Evolutionary conservation across 1,140 invertebrate genomes (phyloP).

Genomic region (Archivesica marissinica): DNA sequence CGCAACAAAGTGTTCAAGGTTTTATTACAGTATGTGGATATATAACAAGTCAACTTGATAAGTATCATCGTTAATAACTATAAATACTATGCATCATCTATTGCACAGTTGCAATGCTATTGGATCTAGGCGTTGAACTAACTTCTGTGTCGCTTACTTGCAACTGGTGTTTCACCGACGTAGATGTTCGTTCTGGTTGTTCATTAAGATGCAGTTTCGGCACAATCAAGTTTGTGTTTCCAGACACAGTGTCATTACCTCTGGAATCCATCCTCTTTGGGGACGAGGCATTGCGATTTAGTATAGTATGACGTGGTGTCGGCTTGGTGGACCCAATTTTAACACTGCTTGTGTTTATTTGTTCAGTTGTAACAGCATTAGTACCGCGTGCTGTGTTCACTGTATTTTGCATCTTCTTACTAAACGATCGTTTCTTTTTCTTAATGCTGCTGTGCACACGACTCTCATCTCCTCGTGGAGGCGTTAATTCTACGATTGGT

Average conservation of each 20-base stretch:
- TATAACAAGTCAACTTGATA: too few species aligned
- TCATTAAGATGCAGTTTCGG: background rate
- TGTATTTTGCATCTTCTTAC: conserved; percentile 4
- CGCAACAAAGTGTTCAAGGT: too few species aligned
- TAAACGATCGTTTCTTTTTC: conserved; percentile 23
- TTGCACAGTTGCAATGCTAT: conserved; percentile 21
- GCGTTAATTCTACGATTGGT: background rate
- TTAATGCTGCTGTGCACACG: background rate
- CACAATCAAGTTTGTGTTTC: background rate
- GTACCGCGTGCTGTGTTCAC: background rate
- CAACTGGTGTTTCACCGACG: conserved; percentile 15
- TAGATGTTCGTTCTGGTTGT: background rate
- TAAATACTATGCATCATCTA: background rate
- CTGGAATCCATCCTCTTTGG: background rate
- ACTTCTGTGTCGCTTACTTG: background rate
- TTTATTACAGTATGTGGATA: too few species aligned
- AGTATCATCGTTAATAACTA: background rate
- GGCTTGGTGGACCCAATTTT: background rate
- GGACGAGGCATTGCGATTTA: background rate
- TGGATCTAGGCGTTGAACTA: conserved; percentile 10
- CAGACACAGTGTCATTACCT: background rate
- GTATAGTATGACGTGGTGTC: background rate
- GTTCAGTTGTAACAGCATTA: background rate
- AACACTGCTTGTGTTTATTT: background rate
- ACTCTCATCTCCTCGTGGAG: background rate